Base-by-base conservation (phyloP, 2,888 invertebrate species). In the Rotaria socialis region DNA sequence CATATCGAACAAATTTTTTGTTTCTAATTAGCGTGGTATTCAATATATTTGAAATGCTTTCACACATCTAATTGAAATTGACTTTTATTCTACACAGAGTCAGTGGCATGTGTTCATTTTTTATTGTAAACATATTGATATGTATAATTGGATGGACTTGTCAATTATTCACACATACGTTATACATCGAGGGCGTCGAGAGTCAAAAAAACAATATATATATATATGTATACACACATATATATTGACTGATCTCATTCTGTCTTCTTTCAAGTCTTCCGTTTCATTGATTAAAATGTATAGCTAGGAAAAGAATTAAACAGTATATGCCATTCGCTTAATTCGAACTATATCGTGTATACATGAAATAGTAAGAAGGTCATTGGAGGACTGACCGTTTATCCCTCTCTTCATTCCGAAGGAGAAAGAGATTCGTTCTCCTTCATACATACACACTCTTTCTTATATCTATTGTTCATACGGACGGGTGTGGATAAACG, bases 391-490 rank as follows among this genome's bases (percentile, higher is more conserved):
- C 67, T 67, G 67, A 67, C 67, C 67, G 67, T 67, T 67, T 27
- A 67, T 67, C 35, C 41, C 16, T 41, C 35, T 67, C 67, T 35
- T 60, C n/a, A 11, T 60, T 60, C n/a, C 10, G 67, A 67, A 67
- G 35, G 67, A 67, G 67, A 80, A n/a, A 80, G 47, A 47, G 43
- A 80, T 80, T 80, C 80, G 43, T 80, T 80, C 47, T 80, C 80
- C 7, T 80, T 47, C 47, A 2, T 47, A 24, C 43, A 16, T 41
- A 22, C 74, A 22, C 19, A 22, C 80, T 80, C 24, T 24, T 19
- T 43, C n/a, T 22, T n/a, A 22, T 80, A 47, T 47, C 80, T n/a
- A 47, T 47, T 47, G 80, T 80, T 47, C 43, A 47, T n/a, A 43
- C 80, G 80, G 43, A 67, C 67, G 67, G 22, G 22, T 22, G 55